Conservation (phyloP, 2,888 invertebrate genomes). For the Podotricha telesiphe region DNA sequence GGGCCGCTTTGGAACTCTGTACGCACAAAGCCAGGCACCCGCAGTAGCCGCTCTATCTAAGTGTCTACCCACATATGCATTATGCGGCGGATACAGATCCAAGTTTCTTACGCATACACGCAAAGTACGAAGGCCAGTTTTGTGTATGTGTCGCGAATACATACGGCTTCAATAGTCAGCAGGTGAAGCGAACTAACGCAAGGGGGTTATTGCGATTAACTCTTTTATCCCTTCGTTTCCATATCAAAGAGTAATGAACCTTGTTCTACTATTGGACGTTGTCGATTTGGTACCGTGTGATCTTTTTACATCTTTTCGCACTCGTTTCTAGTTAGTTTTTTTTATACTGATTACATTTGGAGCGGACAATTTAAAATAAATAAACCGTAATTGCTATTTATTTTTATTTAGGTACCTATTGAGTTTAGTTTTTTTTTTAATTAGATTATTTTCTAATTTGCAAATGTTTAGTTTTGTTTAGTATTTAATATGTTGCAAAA, state of each 20-base stretch:
- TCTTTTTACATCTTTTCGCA: conserved; percentile 53
- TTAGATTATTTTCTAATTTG: conserved; percentile 36
- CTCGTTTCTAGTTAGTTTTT: conserved; percentile 28
- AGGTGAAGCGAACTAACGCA: conserved; percentile 82
- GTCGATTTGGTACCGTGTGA: conserved; percentile 78
- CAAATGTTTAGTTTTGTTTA: conserved; percentile 24
- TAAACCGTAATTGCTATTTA: not conserved
- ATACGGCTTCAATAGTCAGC: conserved; percentile 83
- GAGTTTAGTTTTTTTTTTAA: not conserved
- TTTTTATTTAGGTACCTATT: not conserved
- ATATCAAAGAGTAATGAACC: conserved; percentile 84
- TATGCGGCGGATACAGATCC: conserved; percentile 82
- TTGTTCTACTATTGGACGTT: conserved; percentile 76
- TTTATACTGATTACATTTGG: conserved; percentile 9
- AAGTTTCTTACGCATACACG: conserved; percentile 78
- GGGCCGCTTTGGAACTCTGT: conserved; percentile 70
- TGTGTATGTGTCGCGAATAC: conserved; percentile 77
- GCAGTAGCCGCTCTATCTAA: conserved; percentile 77
- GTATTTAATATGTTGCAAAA: conserved; percentile 24
- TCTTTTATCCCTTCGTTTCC: conserved; percentile 83
- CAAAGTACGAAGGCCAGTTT: conserved; percentile 80
- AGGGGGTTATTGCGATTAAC: conserved; percentile 83
- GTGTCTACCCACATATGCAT: conserved; percentile 74
- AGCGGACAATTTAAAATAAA: not conserved
- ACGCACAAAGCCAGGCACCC: conserved; percentile 73